Percentiles rank a stretch among this genome's conserved stretches.
Conservation (phyloP, 2,113 vertebrate genomes). For the Hippolais icterina region DNA sequence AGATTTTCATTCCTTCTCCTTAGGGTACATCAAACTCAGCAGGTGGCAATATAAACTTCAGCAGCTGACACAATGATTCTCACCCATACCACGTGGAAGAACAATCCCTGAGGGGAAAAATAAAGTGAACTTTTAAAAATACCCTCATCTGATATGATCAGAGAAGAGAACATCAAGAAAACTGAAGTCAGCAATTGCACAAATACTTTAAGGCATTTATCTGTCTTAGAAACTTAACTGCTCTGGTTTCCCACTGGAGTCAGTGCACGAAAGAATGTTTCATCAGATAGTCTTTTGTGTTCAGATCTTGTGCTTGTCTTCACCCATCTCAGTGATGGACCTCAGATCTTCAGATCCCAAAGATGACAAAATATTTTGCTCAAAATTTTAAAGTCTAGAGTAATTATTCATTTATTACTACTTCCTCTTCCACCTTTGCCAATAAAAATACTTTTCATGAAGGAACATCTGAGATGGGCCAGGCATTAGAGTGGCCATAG, state of each 20-base stretch:
- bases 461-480: neutral
- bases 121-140: neutral
- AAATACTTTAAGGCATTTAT: neutral
- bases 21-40: neutral
- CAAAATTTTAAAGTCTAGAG: neutral
- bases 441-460: rapidly evolving
- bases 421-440: neutral
- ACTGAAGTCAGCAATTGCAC: neutral
- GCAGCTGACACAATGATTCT: neutral
- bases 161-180: neutral
- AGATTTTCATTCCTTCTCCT: neutral
- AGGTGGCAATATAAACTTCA: neutral
- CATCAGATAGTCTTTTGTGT: neutral
- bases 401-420: neutral
- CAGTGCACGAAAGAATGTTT: neutral
- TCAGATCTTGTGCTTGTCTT: neutral
- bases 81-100: neutral
- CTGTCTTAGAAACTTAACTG: neutral
- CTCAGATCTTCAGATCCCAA: neutral
- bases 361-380: neutral
- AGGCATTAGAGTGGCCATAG: neutral
- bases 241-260: neutral
- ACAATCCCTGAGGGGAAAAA: neutral
- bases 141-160: neutral
- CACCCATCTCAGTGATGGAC: neutral